Evolutionary conservation across 2,888 invertebrate species (phyloP).

Genomic region (Mythimna pallens): DNA sequence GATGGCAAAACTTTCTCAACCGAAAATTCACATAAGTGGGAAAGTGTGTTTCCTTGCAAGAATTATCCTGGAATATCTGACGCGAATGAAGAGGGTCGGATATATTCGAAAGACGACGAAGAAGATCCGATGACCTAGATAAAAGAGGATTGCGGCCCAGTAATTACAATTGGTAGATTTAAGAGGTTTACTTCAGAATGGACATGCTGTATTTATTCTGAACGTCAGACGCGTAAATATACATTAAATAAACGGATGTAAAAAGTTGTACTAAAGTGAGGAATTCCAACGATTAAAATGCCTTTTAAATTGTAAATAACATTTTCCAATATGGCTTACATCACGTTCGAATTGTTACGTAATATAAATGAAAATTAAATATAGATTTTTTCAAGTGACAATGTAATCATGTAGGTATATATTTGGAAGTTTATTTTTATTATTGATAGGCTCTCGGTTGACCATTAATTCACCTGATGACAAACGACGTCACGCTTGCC

Average conservation of each 20-base stretch:
- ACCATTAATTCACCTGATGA: no score
- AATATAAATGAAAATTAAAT: not conserved
- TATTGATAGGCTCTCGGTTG: no score
- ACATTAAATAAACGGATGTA: not conserved
- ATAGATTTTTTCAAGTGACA: not conserved
- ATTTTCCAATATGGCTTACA: not conserved
- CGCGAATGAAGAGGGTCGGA: conserved; percentile 64
- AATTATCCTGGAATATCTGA: conserved; percentile 56
- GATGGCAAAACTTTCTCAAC: conserved; percentile 40
- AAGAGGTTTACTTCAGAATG: conserved; percentile 30
- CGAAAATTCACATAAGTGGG: conserved; percentile 57
- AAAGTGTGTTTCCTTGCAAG: conserved; percentile 61
- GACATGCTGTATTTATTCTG: conserved; percentile 26
- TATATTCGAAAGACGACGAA: conserved; percentile 49
- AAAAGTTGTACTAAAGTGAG: conserved; percentile 3
- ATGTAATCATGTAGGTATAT: not conserved
- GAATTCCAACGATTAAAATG: conserved; percentile 11
- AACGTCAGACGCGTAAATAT: conserved; percentile 16
- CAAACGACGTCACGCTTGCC: no score
- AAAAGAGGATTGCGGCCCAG: conserved; percentile 51
- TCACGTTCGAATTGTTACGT: conserved; percentile 11
- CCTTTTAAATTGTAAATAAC: conserved; percentile 12
- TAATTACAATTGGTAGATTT: conserved; percentile 60
- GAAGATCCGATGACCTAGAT: conserved; percentile 55
- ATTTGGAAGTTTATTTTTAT: not conserved